A percentile compares a stretch with the other conserved stretches of the same genome.
Conservation (phyloP, 2,113 vertebrate genomes). For the Scomber colias region DNA sequence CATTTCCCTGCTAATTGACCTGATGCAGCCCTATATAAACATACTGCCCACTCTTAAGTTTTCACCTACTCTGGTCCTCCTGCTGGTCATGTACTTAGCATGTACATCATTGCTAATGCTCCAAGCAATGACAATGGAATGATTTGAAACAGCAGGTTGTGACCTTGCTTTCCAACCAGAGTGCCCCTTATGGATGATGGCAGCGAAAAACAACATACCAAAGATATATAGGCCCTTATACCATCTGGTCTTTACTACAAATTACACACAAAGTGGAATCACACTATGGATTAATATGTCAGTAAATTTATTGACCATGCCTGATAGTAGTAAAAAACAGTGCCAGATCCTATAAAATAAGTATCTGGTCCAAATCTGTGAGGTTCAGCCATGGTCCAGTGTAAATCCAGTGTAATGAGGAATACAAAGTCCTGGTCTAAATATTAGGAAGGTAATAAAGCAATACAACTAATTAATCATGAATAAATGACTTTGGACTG, state of each 20-base stretch:
- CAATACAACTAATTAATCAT: conserved; percentile 32
- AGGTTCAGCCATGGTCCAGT: background rate
- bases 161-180: background rate
- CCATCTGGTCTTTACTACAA: conserved; percentile 1
- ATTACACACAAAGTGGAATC: background rate
- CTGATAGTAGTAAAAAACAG: conserved; percentile 25
- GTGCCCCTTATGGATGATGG: background rate
- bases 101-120: background rate
- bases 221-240: background rate
- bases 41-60: no score
- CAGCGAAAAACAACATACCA: background rate
- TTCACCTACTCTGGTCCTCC: no score
- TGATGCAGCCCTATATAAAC: no score
- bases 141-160: background rate
- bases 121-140: background rate
- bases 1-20: no score
- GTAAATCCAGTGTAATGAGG: conserved; percentile 14
- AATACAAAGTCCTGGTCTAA: conserved; percentile 16
- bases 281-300: background rate
- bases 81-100: no score
- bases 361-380: conserved; percentile 3
- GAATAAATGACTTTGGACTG: conserved; percentile 21
- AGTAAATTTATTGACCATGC: background rate
- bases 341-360: conserved; percentile 2
- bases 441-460: conserved; percentile 22